Base-by-base conservation (phyloP, 2,888 invertebrate species). In the Pteria penguin region DNA sequence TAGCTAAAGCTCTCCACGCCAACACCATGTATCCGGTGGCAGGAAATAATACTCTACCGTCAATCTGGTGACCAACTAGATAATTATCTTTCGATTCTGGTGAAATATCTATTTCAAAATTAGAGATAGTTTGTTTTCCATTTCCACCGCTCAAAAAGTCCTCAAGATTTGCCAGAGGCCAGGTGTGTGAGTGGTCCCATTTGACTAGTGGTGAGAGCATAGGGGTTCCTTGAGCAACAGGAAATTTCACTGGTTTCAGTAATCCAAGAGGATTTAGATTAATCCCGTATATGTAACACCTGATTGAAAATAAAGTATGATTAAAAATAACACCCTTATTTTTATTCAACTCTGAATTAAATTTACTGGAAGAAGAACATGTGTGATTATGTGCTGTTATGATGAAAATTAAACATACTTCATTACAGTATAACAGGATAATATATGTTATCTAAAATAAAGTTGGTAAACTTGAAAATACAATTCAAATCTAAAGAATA, bases 131-230 rank as follows among this genome's bases (percentile, higher is more conserved):
- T n/a, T 84, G 75, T 14, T 78, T 82, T 0, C 87, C 87, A n/a
- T 80, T 72, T 3, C 82, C 78, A 22, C 83, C 82, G 57, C 78
- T 78, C 45, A 81, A 52, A 71, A 88, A 90, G 26, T 88, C 80
- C 3, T 85, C 86, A 5, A 63, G 55, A 18, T 81, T 81, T 2
- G 90, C 91, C 8, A 88, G 86, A 66, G 94, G 93, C 97, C 98
- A 99, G 91, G 96, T 95, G 78, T 94, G 94, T 5, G 95, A 94
- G 93, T 98, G 97, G 84, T 97, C 96, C 97, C 98, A 98, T 81
- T 94, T 94, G 18, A 98, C 94, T 1, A 96, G 93, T 2, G 96
- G 95, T 0, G 96, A 94, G 60, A 98, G 93, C 94, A 96, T 96
- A 0, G 96, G 95, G 0, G 98, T 98, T 1, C 96, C 95, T 27